Evolutionary conservation across 2,113 vertebrate genomes (phyloP).

Genomic region (Mola mola): DNA sequence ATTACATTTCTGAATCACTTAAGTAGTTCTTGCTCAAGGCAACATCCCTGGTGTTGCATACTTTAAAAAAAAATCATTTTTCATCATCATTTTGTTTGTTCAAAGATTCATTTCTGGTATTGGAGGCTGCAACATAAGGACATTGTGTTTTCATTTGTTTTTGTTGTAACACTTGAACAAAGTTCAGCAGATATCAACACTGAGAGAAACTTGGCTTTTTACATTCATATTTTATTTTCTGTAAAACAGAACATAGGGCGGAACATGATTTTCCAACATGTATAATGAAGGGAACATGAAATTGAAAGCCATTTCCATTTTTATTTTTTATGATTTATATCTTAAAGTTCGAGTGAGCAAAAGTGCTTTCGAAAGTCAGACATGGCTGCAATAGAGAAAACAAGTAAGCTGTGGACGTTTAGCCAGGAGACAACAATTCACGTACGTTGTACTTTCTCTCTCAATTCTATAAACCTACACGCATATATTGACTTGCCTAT

Average conservation of each 20-base stretch:
- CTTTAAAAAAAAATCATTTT: too few relatives aligned
- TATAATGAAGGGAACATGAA: background rate
- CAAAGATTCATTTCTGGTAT: too few relatives aligned
- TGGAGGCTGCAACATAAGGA: too few relatives aligned
- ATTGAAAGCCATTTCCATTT: background rate
- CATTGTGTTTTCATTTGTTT: background rate
- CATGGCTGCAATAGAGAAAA: too few relatives aligned
- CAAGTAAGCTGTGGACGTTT: too few relatives aligned
- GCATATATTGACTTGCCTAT: background rate
- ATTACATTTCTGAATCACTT: constrained; percentile 11
- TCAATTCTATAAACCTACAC: constrained; percentile 1
- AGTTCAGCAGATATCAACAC: background rate
- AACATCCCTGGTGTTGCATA: too few relatives aligned
- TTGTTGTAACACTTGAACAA: background rate
- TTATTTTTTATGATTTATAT: background rate
- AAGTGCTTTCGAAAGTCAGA: too few relatives aligned
- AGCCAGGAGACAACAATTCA: too few relatives aligned
- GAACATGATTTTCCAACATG: background rate
- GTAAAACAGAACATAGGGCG: background rate
- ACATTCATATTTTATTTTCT: constrained; percentile 8
- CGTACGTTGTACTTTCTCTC: too few relatives aligned
- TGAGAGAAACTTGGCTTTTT: background rate
- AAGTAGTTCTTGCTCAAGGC: background rate
- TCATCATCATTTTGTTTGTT: background rate
- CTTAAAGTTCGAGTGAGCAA: background rate